Evolutionary conservation across 2,888 invertebrate species (phyloP).

Genomic region (Eurytoma californica): DNA sequence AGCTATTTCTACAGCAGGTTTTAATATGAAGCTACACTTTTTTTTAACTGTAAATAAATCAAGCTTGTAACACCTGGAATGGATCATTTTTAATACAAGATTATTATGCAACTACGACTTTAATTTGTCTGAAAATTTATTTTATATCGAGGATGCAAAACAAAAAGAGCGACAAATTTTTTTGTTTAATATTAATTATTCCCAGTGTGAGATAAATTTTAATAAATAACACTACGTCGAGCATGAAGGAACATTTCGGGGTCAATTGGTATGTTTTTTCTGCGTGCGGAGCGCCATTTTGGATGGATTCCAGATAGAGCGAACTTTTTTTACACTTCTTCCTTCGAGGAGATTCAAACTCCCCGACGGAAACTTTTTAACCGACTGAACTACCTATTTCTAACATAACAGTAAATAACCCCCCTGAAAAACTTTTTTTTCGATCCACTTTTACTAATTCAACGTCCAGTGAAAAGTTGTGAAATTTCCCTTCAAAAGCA

Average conservation of each 20-base stretch:
- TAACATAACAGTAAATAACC: slow-evolving; percentile 39
- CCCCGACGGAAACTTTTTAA: slow-evolving; percentile 39
- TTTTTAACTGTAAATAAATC: too few relatives aligned
- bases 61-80: too few relatives aligned
- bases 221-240: slow-evolving; percentile 23
- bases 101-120: too few relatives aligned
- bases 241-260: slow-evolving; percentile 21
- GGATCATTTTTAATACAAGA: too few relatives aligned
- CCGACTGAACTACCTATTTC: slow-evolving; percentile 33
- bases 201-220: neutral
- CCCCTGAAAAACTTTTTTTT: slow-evolving; percentile 6
- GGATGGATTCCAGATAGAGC: slow-evolving; percentile 43
- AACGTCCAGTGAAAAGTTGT: slow-evolving; percentile 30
- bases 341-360: slow-evolving; percentile 1
- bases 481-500: slow-evolving; percentile 23
- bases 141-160: too few relatives aligned
- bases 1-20: too few relatives aligned
- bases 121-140: too few relatives aligned
- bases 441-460: slow-evolving; percentile 6
- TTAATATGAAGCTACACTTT: too few relatives aligned
- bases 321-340: slow-evolving; percentile 34
- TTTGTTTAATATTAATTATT: neutral
- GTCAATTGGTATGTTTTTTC: slow-evolving; percentile 47
- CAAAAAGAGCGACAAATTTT: neutral
- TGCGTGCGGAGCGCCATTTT: slow-evolving; percentile 28